Conservation (phyloP, 1,140 invertebrate genomes). For the Cyrtorhinus lividipennis region DNA sequence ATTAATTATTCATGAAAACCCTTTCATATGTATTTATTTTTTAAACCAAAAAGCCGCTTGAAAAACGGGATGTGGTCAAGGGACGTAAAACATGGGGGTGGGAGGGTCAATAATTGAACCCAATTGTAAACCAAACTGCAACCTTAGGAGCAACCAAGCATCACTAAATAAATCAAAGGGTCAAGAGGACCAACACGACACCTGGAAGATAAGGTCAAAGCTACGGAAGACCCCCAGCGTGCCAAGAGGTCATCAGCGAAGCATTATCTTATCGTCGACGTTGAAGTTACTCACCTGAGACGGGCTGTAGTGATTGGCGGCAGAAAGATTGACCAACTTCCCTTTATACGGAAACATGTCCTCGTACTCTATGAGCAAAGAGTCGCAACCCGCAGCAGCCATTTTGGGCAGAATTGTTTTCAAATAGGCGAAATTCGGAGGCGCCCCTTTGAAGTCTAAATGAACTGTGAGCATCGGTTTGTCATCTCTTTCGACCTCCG, state of each 20-base stretch:
- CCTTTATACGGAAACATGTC: constrained; percentile 39
- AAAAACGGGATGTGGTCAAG: too few relatives aligned
- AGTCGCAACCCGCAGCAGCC: constrained; percentile 36
- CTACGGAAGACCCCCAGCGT: too few relatives aligned
- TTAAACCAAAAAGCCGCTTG: not conserved
- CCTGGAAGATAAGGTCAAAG: too few relatives aligned
- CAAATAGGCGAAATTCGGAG: constrained; percentile 35
- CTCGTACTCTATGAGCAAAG: constrained; percentile 37
- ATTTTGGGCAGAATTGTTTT: constrained; percentile 39
- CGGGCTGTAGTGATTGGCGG: constrained; percentile 32
- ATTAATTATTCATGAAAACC: not conserved
- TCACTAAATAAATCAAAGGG: too few relatives aligned
- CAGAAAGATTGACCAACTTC: constrained; percentile 28
- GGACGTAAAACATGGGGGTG: too few relatives aligned
- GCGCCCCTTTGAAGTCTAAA: constrained; percentile 29
- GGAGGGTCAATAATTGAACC: too few relatives aligned
- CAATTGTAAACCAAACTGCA: too few relatives aligned
- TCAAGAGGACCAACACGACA: not conserved
- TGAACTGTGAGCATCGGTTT: constrained; percentile 16
- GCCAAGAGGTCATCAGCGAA: too few relatives aligned
- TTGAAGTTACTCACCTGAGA: constrained; percentile 35
- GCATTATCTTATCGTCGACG: too few relatives aligned
- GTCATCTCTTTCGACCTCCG: not conserved
- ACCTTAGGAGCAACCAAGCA: too few relatives aligned
- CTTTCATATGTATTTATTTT: not conserved